Evolutionary conservation across 1,140 invertebrate genomes (phyloP).

Genomic region (Drosophila jambulina): DNA sequence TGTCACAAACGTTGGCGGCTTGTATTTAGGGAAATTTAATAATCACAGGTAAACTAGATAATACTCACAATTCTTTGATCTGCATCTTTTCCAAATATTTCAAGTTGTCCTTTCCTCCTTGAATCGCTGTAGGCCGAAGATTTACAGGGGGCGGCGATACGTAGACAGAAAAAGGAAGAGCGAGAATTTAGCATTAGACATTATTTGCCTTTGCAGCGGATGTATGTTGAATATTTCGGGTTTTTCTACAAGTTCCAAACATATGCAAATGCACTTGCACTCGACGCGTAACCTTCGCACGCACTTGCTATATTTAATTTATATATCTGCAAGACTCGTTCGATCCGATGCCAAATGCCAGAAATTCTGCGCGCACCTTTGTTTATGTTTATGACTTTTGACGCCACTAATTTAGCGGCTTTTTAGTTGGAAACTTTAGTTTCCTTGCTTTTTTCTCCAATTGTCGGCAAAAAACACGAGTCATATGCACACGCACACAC

Average conservation of each 20-base stretch:
- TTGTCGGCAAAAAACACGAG: constrained; percentile 77
- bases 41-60: constrained; percentile 15
- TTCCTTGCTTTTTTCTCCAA: constrained; percentile 35
- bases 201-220: constrained; percentile 45
- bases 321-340: constrained; percentile 28
- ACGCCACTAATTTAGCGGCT: constrained; percentile 15
- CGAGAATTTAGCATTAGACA: constrained; percentile 39
- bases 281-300: constrained; percentile 45
- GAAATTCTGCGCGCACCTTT: constrained; percentile 8
- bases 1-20: constrained; percentile 69
- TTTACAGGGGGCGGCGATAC: constrained; percentile 2
- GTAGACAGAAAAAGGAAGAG: constrained; percentile 9
- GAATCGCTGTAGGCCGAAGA: constrained; percentile 47
- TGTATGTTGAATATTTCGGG: constrained; percentile 21
- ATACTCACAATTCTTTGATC: constrained; percentile 80
- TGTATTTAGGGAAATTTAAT: constrained; percentile 40
- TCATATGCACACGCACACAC: constrained; percentile 56
- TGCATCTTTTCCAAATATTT: constrained; percentile 69
- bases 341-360: constrained; percentile 16
- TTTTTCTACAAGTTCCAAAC: constrained; percentile 27
- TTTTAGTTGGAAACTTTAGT: constrained; percentile 27
- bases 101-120: constrained; percentile 39
- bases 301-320: constrained; percentile 53
- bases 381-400: constrained; percentile 14
- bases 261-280: constrained; percentile 47